Evolutionary conservation across 2,888 invertebrate genomes (phyloP).

Genomic region (Meiosimyza platycephala): DNA sequence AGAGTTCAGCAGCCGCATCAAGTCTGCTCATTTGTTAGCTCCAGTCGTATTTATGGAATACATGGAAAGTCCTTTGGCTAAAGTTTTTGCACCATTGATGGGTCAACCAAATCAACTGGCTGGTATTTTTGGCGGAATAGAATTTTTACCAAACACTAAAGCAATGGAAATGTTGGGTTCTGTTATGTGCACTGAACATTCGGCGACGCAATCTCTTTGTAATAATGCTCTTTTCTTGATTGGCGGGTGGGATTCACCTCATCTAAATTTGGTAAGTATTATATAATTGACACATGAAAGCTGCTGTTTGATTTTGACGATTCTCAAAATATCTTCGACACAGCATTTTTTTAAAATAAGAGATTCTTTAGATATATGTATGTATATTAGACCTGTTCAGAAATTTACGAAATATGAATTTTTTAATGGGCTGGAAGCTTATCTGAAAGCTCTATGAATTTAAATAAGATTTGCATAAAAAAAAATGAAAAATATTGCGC

Average conservation of each 20-base stretch:
- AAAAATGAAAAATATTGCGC: too few relatives aligned
- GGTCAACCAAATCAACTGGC: slow-evolving; percentile 55
- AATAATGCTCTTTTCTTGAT: slow-evolving; percentile 41
- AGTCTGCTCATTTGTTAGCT: slow-evolving; percentile 65
- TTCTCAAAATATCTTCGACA: too few relatives aligned
- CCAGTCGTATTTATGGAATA: slow-evolving; percentile 68
- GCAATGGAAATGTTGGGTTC: slow-evolving; percentile 62
- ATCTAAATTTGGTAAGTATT: slow-evolving; percentile 44
- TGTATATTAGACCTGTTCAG: too few relatives aligned
- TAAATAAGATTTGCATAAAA: too few relatives aligned
- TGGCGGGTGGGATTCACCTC: slow-evolving; percentile 43
- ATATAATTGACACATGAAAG: slow-evolving; percentile 65
- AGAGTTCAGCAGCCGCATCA: slow-evolving; percentile 52
- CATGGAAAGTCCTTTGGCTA: slow-evolving; percentile 67
- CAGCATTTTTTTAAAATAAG: too few relatives aligned
- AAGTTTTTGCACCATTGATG: slow-evolving; percentile 71
- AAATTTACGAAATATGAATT: too few relatives aligned
- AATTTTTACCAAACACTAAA: slow-evolving; percentile 52
- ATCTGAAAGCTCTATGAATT: too few relatives aligned
- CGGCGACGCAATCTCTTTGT: slow-evolving; percentile 39
- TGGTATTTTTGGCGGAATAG: slow-evolving; percentile 55
- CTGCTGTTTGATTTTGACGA: too few relatives aligned
- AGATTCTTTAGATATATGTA: too few relatives aligned
- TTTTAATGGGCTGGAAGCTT: too few relatives aligned
- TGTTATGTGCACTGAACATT: slow-evolving; percentile 60